Evolutionary conservation across 2,113 vertebrate species (phyloP).

Genomic region (Oncorhynchus nerka): DNA sequence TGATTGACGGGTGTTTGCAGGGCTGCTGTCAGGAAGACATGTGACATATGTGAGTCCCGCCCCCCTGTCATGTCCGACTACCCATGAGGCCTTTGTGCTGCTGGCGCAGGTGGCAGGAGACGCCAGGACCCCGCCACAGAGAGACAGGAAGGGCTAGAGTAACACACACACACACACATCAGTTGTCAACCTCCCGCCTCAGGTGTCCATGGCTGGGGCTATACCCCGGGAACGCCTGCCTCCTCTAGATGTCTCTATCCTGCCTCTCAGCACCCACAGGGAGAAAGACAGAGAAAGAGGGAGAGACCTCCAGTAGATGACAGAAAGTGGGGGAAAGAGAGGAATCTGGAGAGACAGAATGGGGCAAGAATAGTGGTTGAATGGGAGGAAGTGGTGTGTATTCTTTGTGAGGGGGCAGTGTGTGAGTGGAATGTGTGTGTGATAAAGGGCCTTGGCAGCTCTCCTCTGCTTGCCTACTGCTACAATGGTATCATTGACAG

Average conservation of each 20-base stretch:
- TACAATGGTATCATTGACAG: conserved; percentile 96
- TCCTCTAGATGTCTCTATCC: conserved; percentile 44
- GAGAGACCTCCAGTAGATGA: conserved; percentile 61
- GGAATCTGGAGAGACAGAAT: conserved; percentile 49
- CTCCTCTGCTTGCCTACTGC: conserved; percentile 76
- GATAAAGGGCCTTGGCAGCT: conserved; percentile 90
- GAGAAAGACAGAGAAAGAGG: conserved; percentile 33
- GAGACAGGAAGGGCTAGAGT: conserved; percentile 41
- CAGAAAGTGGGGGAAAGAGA: conserved; percentile 54
- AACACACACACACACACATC: conserved; percentile 24
- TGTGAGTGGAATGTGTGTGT: conserved; percentile 91
- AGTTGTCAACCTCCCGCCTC: conserved; percentile 55
- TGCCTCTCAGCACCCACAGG: conserved; percentile 54
- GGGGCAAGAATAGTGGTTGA: conserved; percentile 35
- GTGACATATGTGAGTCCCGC: conserved; percentile 62
- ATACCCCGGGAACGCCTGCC: conserved; percentile 42
- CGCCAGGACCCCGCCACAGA: conserved; percentile 67
- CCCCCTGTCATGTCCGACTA: conserved; percentile 71
- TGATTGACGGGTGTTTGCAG: conserved; percentile 18
- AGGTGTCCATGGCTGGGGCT: conserved; percentile 61
- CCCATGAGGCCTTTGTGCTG: conserved; percentile 70
- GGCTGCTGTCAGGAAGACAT: conserved; percentile 56
- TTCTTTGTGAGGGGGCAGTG: conserved; percentile 78
- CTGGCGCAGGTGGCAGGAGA: conserved; percentile 67
- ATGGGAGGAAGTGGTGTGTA: conserved; percentile 66